Conservation (phyloP, 2,113 vertebrate genomes). For the human region DNA sequence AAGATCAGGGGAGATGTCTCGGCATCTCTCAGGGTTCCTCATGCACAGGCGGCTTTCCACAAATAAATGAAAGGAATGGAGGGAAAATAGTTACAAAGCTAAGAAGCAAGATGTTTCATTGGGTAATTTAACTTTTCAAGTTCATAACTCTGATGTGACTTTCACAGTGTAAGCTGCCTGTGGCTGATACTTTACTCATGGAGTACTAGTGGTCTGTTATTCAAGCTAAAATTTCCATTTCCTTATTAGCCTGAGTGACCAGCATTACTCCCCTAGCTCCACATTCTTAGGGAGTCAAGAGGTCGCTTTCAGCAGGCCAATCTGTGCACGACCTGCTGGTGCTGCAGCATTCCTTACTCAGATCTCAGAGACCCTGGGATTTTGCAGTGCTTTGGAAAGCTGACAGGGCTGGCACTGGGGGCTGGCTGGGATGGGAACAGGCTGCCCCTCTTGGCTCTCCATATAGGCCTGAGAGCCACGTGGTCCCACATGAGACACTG, state of each 20-base stretch:
- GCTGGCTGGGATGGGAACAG: not conserved
- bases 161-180: not conserved
- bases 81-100: not conserved
- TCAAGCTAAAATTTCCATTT: constrained; percentile 34
- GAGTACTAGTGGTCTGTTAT: not conserved
- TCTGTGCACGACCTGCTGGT: not conserved
- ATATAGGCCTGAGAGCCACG: fast-evolving
- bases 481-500: fast-evolving
- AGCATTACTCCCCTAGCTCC: not conserved
- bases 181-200: not conserved
- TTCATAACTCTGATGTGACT: not conserved
- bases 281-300: constrained; percentile 24
- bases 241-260: not conserved
- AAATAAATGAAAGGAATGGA: not conserved
- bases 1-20: not conserved
- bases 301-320: not conserved
- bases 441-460: not conserved
- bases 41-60: not conserved
- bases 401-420: not conserved
- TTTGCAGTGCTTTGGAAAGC: not conserved
- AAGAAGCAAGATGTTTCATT: not conserved
- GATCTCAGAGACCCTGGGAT: not conserved
- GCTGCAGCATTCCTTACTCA: not conserved
- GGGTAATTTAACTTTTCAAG: not conserved
- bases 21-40: not conserved